These are phyloP conservation scores for Caranx ignobilis DNA, from an alignment of 2,113 vertebrate genomes.

Conservation along the genomic window DNA sequence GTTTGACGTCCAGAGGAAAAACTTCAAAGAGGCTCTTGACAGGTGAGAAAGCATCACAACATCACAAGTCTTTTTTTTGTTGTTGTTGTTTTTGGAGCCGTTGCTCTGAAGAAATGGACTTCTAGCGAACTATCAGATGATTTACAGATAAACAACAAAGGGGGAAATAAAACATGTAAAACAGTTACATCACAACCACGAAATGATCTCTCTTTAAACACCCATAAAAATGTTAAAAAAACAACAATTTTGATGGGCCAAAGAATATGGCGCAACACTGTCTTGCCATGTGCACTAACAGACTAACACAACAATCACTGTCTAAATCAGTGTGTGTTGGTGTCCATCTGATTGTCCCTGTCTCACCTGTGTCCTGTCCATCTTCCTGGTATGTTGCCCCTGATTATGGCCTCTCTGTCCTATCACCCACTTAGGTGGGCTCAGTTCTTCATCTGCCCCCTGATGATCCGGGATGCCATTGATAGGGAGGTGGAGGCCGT, in stretches of 20 bases:
- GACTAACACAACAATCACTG: neutral
- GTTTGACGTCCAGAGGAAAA: constrained; percentile 96
- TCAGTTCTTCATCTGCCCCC: constrained; percentile 96
- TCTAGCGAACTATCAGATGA: constrained; percentile 2
- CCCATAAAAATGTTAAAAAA: neutral
- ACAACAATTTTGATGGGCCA: no score
- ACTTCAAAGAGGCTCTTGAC: constrained; percentile 95
- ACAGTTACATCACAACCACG: neutral
- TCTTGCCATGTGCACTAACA: neutral
- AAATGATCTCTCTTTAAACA: neutral
- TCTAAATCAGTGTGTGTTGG: constrained; percentile 31
- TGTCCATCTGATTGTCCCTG: constrained; percentile 39
- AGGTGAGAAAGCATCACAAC: constrained; percentile 82
- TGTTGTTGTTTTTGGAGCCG: constrained; percentile 5
- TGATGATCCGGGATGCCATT: constrained; percentile 97
- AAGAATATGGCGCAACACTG: no score
- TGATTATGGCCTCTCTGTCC: constrained; percentile 25
- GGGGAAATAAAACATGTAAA: neutral
- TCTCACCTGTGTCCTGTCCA: constrained; percentile 22
- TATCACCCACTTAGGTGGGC: constrained; percentile 89
- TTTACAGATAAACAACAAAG: constrained; percentile 31
- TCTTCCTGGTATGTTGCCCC: neutral
- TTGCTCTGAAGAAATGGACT: constrained; percentile 20
- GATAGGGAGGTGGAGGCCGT: constrained; percentile 98
- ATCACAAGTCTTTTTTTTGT: no score